Conservation (phyloP, 2,888 invertebrate species). For the Cephonodes hylas region DNA sequence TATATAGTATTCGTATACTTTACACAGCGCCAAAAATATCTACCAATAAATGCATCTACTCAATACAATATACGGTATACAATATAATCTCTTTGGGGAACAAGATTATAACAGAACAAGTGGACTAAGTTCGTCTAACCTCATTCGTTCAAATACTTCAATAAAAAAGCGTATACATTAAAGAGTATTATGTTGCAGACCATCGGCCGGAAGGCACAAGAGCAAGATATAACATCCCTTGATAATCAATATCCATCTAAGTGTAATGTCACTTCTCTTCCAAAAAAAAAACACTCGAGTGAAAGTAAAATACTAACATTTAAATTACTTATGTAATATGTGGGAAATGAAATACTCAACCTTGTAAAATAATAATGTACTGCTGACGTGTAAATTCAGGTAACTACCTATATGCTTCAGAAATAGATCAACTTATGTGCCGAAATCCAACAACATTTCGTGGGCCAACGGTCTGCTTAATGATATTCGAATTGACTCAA, state of each 20-base stretch:
- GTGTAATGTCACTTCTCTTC: constrained; percentile 34
- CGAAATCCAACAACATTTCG: constrained; percentile 54
- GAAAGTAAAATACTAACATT: too few species aligned
- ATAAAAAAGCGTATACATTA: constrained; percentile 50
- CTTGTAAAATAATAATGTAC: too few species aligned
- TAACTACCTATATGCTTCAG: too few species aligned
- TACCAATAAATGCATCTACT: constrained; percentile 53
- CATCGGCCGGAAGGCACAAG: constrained; percentile 74
- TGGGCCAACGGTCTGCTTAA: constrained; percentile 54
- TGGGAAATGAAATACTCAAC: too few species aligned
- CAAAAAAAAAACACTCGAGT: constrained; percentile 29
- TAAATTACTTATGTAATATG: too few species aligned
- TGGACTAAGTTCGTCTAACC: constrained; percentile 59
- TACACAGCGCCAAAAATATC: constrained; percentile 71
- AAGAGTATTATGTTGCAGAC: constrained; percentile 30
- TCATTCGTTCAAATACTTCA: constrained; percentile 40
- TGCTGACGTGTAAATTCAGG: too few species aligned
- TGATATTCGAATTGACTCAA: constrained; percentile 54
- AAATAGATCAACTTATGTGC: constrained; percentile 65
- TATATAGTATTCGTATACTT: constrained; percentile 74
- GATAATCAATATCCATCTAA: constrained; percentile 46
- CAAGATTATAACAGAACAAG: constrained; percentile 48
- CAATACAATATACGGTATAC: constrained; percentile 53
- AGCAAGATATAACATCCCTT: constrained; percentile 64
- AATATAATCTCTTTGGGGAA: constrained; percentile 76